Base-by-base conservation (phyloP, 2,113 vertebrate genomes). In the Elachura formosa region DNA sequence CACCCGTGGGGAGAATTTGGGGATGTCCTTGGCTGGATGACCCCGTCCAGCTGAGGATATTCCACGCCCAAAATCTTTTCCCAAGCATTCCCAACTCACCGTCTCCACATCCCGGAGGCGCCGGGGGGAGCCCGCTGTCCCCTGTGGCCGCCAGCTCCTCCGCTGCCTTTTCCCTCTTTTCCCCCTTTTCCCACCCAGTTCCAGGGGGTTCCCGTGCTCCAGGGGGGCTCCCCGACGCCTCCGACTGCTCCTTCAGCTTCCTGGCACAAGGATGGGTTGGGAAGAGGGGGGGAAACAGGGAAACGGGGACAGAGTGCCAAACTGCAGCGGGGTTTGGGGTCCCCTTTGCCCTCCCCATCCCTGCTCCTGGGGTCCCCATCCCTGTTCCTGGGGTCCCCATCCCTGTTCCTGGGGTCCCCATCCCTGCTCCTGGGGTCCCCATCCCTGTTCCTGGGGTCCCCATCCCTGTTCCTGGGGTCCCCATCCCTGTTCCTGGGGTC, bases 351-450 rank as follows among this genome's bases (percentile, higher is more conserved):
- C 22, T 34, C 24, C 33, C 11, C 71, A 28, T 16, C 38, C 40
- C 33, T 0, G 1, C 20, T 55, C 23, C 69, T 9, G 51, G 38
- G 49, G 5, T 21, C 15, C 12, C 38, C 6, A 1, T 9, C 38
- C 6, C 1, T 9, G 11, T 5, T 23, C 8, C n/a, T n/a, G n/a
- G n/a, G n/a, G n/a, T n/a, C 5, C 31, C 9, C 31, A 21, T 11
- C 54, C 54, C 4, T 2, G 5, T 10, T 11, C 13, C 7, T n/a
- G n/a, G n/a, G n/a, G n/a, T 16, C 3, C 29, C 1, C 10, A 49
- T 40, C 67, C 67, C 26, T 38, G 2, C 23, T 31, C 4, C 19
- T 13, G 33, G 38, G 52, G 1, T 36, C 7, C 45, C 66, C 12
- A 19, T 38, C 11, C 48, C 26, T 38, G 1, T 31, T 31, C 4